These are phyloP conservation scores for Tridacna crocea DNA, from an alignment of 2,888 invertebrate species.

Conservation along the genomic window DNA sequence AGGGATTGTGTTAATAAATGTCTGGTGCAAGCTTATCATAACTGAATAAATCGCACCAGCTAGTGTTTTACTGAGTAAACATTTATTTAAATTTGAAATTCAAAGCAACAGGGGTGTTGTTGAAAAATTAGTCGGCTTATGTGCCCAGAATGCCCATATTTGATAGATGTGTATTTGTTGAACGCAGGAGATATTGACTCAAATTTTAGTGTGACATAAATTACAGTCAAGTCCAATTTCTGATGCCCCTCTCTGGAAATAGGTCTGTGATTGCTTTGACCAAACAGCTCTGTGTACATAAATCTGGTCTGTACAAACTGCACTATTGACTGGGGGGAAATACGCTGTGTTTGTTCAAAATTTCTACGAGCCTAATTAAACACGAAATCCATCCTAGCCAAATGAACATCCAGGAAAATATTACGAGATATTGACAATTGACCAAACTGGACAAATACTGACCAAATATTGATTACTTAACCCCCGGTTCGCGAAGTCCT, in stretches of 20 bases:
- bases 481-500: slow-evolving; percentile 24
- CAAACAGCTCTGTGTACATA: slow-evolving; percentile 58
- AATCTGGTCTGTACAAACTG: slow-evolving; percentile 52
- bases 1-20: no score
- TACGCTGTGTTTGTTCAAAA: slow-evolving; percentile 53
- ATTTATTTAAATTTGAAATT: no score
- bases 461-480: slow-evolving; percentile 62
- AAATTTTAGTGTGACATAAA: no score
- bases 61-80: no score
- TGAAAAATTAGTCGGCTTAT: no score
- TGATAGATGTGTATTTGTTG: no score
- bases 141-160: no score
- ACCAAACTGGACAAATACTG: slow-evolving; percentile 57
- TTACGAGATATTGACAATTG: slow-evolving; percentile 64
- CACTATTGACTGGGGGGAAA: slow-evolving; percentile 49
- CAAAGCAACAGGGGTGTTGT: no score
- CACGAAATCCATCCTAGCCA: slow-evolving; percentile 63
- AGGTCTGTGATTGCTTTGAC: slow-evolving; percentile 43
- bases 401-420: slow-evolving; percentile 60
- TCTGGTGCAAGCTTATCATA: no score
- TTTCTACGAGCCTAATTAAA: slow-evolving; percentile 62
- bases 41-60: no score
- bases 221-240: background rate
- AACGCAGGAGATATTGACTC: no score
- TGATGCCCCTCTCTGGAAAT: background rate